Percentiles rank a stretch among this genome's conserved stretches.
Evolutionary conservation across 2,888 invertebrate genomes (phyloP).

Genomic region (Cenopis cana): DNA sequence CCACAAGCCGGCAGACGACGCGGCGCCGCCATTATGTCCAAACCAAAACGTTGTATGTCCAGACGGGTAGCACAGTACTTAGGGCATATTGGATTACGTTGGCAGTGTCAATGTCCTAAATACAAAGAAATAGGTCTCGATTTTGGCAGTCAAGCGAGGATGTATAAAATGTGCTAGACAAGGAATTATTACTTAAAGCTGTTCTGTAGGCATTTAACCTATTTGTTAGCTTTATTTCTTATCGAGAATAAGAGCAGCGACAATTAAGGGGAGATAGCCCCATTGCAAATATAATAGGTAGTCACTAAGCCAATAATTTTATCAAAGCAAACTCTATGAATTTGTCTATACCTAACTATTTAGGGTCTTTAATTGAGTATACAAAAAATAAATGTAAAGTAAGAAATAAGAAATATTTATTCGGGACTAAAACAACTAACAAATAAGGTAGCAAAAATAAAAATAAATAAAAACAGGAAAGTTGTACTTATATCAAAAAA

Average conservation of each 20-base stretch:
- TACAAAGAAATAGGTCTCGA: constrained; percentile 16
- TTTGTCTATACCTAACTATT: no score
- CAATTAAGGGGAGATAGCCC: no score
- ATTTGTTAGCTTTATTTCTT: background rate
- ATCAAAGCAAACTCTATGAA: no score
- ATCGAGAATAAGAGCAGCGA: background rate
- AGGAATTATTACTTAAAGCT: background rate
- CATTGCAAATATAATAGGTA: no score
- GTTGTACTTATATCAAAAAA: no score
- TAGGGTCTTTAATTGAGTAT: no score
- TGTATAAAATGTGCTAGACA: background rate
- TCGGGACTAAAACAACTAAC: no score
- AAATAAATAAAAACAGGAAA: no score
- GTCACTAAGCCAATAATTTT: no score
- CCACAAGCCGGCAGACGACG: constrained; percentile 9
- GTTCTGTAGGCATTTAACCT: background rate
- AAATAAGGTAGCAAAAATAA: no score
- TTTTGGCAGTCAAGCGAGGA: constrained; percentile 15
- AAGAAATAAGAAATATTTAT: no score
- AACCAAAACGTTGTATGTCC: background rate
- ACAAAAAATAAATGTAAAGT: no score
- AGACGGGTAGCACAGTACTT: background rate
- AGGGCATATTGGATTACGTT: background rate
- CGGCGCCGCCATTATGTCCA: background rate
- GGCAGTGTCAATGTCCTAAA: constrained; percentile 7